A percentile compares a stretch with the other conserved stretches of the same genome.
Evolutionary conservation across 2,113 vertebrate genomes (phyloP).

Genomic region (Rhegmatorhina hoffmannsi): DNA sequence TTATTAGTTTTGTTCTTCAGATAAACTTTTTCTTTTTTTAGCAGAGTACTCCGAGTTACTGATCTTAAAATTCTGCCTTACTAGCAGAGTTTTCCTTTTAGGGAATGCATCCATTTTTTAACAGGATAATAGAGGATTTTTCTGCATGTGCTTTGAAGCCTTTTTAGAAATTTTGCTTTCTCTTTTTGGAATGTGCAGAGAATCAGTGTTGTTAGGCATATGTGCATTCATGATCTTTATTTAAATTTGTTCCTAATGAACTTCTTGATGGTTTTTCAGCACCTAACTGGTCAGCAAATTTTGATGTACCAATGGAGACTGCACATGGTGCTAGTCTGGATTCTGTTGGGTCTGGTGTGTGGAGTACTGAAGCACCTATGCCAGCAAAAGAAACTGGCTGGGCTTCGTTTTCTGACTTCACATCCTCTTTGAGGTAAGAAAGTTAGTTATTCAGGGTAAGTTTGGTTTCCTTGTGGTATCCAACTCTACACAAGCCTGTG

Average conservation of each 20-base stretch:
- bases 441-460: background rate
- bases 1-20: background rate
- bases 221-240: background rate
- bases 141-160: constrained; percentile 26
- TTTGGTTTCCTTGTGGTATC: background rate
- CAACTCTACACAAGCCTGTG: background rate
- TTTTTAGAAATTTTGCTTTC: background rate
- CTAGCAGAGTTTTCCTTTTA: background rate
- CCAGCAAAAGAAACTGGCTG: constrained; percentile 86
- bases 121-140: background rate
- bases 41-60: background rate
- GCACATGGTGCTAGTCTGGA: constrained; percentile 79
- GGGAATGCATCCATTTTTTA: background rate
- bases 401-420: constrained; percentile 93
- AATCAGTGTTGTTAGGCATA: background rate
- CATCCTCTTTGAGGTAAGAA: constrained; percentile 82
- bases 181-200: background rate
- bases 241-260: background rate
- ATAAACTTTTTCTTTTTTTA: background rate
- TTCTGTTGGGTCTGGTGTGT: constrained; percentile 80
- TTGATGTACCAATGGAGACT: constrained; percentile 96
- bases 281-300: constrained; percentile 92
- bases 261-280: constrained; percentile 71
- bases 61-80: background rate
- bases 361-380: constrained; percentile 83